Percentiles rank a stretch among this genome's conserved stretches.
Conservation (phyloP, 2,888 invertebrate species). For the Idaea aversata region DNA sequence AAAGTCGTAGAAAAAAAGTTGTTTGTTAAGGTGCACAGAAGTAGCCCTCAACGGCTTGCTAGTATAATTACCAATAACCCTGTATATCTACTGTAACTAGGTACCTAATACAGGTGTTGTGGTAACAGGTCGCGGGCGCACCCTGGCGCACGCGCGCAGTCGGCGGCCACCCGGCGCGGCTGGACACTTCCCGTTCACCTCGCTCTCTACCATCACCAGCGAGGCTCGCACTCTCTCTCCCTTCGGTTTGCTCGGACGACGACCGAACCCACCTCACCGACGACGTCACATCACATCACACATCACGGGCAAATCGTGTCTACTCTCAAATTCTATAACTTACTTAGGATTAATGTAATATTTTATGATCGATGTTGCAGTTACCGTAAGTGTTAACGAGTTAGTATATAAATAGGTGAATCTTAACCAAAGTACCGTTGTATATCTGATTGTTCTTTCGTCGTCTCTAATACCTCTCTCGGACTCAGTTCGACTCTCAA, state of each 20-base stretch:
- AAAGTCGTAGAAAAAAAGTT: no score
- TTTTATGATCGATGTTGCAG: constrained; percentile 60
- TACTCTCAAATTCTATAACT: constrained; percentile 37
- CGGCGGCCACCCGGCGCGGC: constrained; percentile 8
- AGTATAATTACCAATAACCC: no score
- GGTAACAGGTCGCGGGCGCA: background rate
- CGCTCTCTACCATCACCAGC: constrained; percentile 2
- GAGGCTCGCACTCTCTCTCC: background rate
- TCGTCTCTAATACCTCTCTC: constrained; percentile 41
- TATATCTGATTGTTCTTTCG: constrained; percentile 37
- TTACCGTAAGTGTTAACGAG: constrained; percentile 74
- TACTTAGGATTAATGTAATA: constrained; percentile 45
- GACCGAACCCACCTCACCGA: constrained; percentile 32
- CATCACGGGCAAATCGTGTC: constrained; percentile 30
- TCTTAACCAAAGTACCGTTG: constrained; percentile 73
- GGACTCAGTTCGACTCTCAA: constrained; percentile 54
- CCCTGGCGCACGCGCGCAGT: background rate
- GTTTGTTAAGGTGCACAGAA: no score
- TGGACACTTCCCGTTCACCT: background rate
- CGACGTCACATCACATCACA: constrained; percentile 28
- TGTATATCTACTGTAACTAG: background rate
- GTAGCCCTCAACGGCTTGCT: no score
- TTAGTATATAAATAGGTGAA: constrained; percentile 69
- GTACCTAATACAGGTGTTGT: background rate
- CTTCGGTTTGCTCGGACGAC: constrained; percentile 20